Percentiles rank a stretch among this genome's conserved stretches.
These are phyloP conservation scores for Ormyrus labotus DNA, from an alignment of 2,888 invertebrate genomes.

Conservation along the genomic window DNA sequence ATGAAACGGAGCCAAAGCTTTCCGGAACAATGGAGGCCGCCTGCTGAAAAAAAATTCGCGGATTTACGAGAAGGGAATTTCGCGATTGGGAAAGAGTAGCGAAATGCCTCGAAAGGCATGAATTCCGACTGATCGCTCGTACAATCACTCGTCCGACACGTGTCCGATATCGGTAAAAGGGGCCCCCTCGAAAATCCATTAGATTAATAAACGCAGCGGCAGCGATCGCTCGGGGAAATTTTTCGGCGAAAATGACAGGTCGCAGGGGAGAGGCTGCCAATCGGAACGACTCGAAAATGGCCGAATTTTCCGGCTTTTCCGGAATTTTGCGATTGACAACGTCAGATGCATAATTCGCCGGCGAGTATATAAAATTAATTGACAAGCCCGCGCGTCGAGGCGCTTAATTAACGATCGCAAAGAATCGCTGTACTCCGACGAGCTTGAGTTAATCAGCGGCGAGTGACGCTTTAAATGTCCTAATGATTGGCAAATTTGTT, in stretches of 20 bases:
- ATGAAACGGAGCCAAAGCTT: too few relatives aligned
- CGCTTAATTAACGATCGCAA: constrained; percentile 27
- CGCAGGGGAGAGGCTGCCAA: constrained; percentile 20
- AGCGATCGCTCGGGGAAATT: constrained; percentile 16
- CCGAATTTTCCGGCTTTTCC: constrained; percentile 1
- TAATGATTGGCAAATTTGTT: not conserved
- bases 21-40: too few relatives aligned
- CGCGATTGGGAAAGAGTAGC: too few relatives aligned
- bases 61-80: too few relatives aligned
- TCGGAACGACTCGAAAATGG: not conserved
- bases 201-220: not conserved
- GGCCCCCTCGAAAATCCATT: constrained; percentile 20
- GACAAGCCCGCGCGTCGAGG: constrained; percentile 2
- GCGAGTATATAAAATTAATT: constrained; percentile 19
- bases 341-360: not conserved
- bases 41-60: not conserved
- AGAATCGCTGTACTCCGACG: not conserved
- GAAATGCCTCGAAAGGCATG: too few relatives aligned
- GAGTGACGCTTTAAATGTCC: not conserved
- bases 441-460: too few relatives aligned
- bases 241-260: constrained; percentile 7
- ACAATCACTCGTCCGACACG: too few relatives aligned
- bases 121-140: too few relatives aligned
- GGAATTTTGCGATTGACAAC: not conserved
- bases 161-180: too few relatives aligned